Evolutionary conservation across 2,888 invertebrate species (phyloP), one percentile per base, ranked within the genome.

Genomic region (Ametastegia equiseti): DNA sequence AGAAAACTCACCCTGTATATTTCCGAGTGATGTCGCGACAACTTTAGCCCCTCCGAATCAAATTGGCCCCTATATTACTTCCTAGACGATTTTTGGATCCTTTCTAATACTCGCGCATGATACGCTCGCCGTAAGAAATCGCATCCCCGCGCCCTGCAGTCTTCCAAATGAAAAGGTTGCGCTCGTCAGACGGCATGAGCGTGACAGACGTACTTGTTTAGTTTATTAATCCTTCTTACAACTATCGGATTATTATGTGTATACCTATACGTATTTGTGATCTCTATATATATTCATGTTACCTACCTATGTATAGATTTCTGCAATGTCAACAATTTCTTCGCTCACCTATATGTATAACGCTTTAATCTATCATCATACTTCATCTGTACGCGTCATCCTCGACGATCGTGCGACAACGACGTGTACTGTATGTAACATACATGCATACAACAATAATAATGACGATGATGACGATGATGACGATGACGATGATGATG

Each of bases 1-100:
- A n/a, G n/a, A n/a, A n/a, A n/a, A n/a, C n/a, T n/a, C n/a, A n/a
- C n/a, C n/a, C n/a, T n/a, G n/a, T n/a, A n/a, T n/a, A 60, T 60
- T 60, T 60, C 60, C 30, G 23, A 60, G 5, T 11, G 60, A 42
- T 42, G 42, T 5, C 27, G 15, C 15, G 11, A 60, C 60, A 23
- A 30, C 15, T 30, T 30, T 60, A 60, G 30, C 60, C 60, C 30
- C 60, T 60, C 30, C 60, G 60, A 30, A 60, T 60, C 60, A 60
- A 60, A 60, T 60, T 60, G 60, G 60, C 60, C 60, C 60, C 60
- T 30, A 11, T 30, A 60, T 60, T 60, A 60, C 30, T 60, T 60
- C 30, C 30, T 13, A 6, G 42, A 42, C 9, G 5, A 60, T 60
- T 30, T 60, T 23, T 9, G 15, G 1, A 60, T 15, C 13, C 15